Percentiles rank a stretch among this genome's conserved stretches.
These are phyloP conservation scores for Varanus komodoensis DNA, from an alignment of 2,113 vertebrate species.

Conservation along the genomic window DNA sequence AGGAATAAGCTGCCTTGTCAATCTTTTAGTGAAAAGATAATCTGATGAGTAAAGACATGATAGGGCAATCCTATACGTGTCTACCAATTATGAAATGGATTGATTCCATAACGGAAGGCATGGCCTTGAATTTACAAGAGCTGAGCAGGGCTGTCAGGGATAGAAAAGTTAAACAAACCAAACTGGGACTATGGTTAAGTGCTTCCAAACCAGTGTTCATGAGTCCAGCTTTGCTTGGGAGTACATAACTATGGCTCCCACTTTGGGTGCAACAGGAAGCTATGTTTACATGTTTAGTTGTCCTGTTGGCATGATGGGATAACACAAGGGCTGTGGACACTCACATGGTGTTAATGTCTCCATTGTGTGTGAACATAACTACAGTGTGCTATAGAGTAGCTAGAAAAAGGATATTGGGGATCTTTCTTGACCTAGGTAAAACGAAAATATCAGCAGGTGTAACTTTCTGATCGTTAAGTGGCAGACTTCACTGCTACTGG, in stretches of 20 bases:
- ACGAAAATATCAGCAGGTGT: background rate
- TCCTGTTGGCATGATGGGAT: background rate
- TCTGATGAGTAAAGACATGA: background rate
- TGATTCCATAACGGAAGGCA: no score
- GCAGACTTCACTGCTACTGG: background rate
- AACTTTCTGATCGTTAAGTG: background rate
- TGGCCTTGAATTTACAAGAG: no score
- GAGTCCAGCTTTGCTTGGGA: background rate
- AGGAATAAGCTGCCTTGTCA: background rate
- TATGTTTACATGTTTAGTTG: background rate
- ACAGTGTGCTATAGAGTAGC: background rate
- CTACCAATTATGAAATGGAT: background rate
- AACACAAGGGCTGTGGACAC: background rate
- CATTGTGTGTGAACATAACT: background rate
- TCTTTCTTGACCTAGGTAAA: background rate
- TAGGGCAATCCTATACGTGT: background rate
- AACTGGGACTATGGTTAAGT: background rate
- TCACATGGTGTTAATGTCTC: background rate
- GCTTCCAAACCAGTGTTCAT: background rate
- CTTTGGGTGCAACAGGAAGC: no score
- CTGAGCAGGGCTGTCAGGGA: no score
- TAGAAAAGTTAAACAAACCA: background rate
- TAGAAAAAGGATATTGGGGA: background rate
- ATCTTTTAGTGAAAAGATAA: background rate
- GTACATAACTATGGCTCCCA: no score